Evolutionary conservation across 2,888 invertebrate species (phyloP).

Genomic region (Lydus trimaculatus): DNA sequence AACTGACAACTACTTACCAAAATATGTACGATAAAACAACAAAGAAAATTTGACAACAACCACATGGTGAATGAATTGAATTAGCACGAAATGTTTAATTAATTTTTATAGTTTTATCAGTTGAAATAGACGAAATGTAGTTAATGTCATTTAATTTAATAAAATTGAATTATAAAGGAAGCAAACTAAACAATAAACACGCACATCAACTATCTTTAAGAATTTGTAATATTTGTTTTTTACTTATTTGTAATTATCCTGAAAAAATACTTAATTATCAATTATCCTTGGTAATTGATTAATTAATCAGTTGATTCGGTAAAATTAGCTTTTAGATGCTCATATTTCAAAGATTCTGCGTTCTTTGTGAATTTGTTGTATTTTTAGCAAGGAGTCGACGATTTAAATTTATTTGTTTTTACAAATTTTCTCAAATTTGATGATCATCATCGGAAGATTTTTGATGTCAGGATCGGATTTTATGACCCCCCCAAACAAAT

Average conservation of each 20-base stretch:
- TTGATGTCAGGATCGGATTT: no score
- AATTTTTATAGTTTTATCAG: constrained; percentile 29
- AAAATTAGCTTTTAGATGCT: not conserved
- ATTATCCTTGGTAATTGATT: not conserved
- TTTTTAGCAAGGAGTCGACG: not conserved
- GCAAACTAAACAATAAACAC: not conserved
- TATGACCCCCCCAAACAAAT: no score
- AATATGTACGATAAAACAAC: constrained; percentile 36
- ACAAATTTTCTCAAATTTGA: not conserved
- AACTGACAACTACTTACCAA: constrained; percentile 36
- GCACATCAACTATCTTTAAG: not conserved
- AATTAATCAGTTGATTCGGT: not conserved
- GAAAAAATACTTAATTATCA: not conserved
- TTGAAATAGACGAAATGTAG: constrained; percentile 17
- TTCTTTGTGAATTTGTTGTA: not conserved
- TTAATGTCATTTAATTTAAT: constrained; percentile 21
- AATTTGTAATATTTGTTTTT: no score
- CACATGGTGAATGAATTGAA: constrained; percentile 35
- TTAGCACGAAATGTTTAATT: constrained; percentile 33
- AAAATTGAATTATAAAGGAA: not conserved
- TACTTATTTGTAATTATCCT: no score
- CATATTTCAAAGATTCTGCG: not conserved
- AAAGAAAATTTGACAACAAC: constrained; percentile 40
- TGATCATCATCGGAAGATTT: not conserved
- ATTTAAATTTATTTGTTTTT: not conserved